A percentile compares a stretch with the other conserved stretches of the same genome.
Conservation (phyloP, 2,888 invertebrate genomes). For the Agriopis marginaria region DNA sequence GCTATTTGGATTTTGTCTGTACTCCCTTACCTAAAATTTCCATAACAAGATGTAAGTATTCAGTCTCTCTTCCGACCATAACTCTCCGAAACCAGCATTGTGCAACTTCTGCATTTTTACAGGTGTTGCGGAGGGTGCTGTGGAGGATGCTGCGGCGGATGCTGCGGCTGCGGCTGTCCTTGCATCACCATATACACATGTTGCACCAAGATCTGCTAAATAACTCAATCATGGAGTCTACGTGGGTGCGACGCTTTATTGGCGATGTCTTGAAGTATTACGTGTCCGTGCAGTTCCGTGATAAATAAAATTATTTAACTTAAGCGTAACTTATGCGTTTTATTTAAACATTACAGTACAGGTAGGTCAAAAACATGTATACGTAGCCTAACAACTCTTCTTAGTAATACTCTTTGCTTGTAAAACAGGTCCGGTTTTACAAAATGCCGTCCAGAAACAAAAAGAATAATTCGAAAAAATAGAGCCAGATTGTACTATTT, state of each 20-base stretch:
- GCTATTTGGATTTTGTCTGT: conserved; percentile 1
- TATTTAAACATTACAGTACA: background rate
- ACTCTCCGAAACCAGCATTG: background rate
- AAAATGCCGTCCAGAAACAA: background rate
- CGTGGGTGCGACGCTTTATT: background rate
- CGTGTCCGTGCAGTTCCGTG: conserved; percentile 8
- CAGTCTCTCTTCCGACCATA: background rate
- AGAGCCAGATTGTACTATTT: conserved; percentile 46
- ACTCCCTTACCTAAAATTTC: background rate
- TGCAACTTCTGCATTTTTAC: background rate
- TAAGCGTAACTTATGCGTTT: conserved; percentile 1
- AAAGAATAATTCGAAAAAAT: background rate
- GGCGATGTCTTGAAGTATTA: background rate
- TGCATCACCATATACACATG: conserved; percentile 78
- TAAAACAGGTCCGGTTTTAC: conserved; percentile 8
- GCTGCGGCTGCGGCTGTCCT: conserved; percentile 59
- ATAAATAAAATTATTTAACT: conserved; percentile 1
- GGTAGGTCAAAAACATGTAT: background rate
- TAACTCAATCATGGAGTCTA: background rate
- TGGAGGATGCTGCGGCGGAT: conserved; percentile 56
- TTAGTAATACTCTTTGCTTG: background rate
- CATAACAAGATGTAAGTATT: conserved; percentile 11
- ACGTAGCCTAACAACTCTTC: conserved; percentile 1
- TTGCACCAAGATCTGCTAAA: conserved; percentile 80
- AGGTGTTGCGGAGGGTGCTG: conserved; percentile 56